phyloP scores from a whole-genome alignment of 2,113 vertebrate genomes.

The Vireo altiloquus region DNA sequence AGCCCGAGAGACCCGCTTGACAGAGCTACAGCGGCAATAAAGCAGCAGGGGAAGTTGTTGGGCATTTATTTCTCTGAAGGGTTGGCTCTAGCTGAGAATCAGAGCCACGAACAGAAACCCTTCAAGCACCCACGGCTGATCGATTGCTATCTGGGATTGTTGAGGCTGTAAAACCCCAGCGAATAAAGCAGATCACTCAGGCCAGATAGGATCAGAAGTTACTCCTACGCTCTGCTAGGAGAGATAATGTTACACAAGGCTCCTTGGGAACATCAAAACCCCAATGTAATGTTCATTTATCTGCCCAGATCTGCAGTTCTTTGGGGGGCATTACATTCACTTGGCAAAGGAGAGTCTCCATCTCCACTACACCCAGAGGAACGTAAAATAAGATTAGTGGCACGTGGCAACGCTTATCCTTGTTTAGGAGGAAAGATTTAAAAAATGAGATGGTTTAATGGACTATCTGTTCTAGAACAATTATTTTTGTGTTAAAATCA shows the following conservation, averaged over 20 bases:
- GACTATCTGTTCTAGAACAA: background rate
- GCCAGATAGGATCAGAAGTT: background rate
- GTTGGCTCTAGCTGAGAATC: background rate
- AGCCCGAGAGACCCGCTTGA: rapidly evolving
- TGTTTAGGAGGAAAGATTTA: background rate
- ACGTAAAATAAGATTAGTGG: background rate
- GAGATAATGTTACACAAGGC: background rate
- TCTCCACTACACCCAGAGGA: background rate
- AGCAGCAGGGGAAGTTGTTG: background rate
- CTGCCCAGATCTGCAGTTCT: background rate
- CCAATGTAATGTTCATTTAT: background rate
- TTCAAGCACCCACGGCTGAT: background rate
- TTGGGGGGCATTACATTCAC: background rate
- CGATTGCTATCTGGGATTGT: rapidly evolving
- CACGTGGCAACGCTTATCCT: background rate
- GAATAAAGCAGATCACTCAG: background rate
- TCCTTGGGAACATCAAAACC: background rate
- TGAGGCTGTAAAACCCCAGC: background rate
- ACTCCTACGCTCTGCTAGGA: background rate
- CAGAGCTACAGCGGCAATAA: background rate
- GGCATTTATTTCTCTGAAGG: background rate
- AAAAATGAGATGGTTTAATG: background rate
- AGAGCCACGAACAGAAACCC: background rate
- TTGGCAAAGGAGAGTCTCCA: background rate
- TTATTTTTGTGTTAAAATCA: background rate